A percentile compares a stretch with the other conserved stretches of the same genome.
Evolutionary conservation across 2,797 vertebrate species (phyloP).

Genomic region (Cheracebus regulus): DNA sequence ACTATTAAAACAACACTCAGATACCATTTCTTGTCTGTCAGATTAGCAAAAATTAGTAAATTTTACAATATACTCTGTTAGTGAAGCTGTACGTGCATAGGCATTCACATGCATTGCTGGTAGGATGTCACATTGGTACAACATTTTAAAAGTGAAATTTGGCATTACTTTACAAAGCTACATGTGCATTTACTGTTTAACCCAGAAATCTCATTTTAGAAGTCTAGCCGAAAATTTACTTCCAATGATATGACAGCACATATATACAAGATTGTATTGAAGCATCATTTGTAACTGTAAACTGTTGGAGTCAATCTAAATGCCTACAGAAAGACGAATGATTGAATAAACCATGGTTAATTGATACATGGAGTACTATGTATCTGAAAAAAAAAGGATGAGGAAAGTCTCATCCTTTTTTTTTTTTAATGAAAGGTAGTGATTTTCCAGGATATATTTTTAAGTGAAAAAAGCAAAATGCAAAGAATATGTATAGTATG

Average conservation of each 20-base stretch:
- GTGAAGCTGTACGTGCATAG: not conserved
- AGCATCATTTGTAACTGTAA: not conserved
- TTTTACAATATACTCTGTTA: not conserved
- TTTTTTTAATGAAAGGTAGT: not conserved
- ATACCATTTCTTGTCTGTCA: not conserved
- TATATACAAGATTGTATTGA: not conserved
- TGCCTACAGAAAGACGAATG: not conserved
- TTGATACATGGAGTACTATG: not conserved
- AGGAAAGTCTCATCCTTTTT: not conserved
- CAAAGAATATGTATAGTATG: not conserved
- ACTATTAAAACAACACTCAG: not conserved
- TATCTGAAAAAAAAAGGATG: not conserved
- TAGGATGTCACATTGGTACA: not conserved
- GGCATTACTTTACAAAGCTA: not conserved
- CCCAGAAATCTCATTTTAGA: not conserved
- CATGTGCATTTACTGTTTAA: not conserved
- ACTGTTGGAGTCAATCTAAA: not conserved
- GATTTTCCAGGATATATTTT: not conserved
- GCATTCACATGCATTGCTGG: not conserved
- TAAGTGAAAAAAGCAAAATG: not conserved
- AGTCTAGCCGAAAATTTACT: not conserved
- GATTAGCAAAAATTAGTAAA: constrained; percentile 2
- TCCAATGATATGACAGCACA: not conserved
- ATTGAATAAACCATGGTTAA: not conserved
- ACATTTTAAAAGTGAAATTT: not conserved